Base-by-base conservation (phyloP, 2,113 vertebrate species). In the Hydropotes inermis region DNA sequence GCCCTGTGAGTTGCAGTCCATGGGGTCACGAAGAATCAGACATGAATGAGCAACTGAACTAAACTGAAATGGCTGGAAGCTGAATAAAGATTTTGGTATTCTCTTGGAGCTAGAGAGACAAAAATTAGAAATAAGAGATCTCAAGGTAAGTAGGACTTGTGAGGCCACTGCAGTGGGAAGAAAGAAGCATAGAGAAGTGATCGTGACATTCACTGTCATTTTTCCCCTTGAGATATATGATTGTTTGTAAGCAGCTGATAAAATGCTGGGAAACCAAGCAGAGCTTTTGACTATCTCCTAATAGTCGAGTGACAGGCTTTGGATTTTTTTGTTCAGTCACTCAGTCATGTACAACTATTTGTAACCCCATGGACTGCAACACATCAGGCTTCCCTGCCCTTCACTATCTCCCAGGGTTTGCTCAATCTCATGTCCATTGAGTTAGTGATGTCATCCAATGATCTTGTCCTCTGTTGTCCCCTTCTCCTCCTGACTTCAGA, bases 341-440 rank as follows among this genome's bases (percentile, higher is more conserved):
- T 67, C 33, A n/a, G 16, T 67, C 61, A 19, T n/a, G 16, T 67
- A 1, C 7, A 67, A n/a, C 3, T 19, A 17, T 67, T 67, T 67
- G 16, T 67, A 7, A 67, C 33, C 61, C 33, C 33, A 67, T 10
- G 61, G 16, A 67, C 33, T n/a, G 33, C 7, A n/a, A 19, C 61
- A 67, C 1, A 0, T n/a, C 33, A 1, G 61, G 3, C 16, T 19
- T n/a, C 61, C 16, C 61, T 67, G 33, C 9, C 1, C 33, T n/a
- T 67, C 16, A n/a, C 33, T 16, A n/a, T 33, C 33, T 67, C 33
- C 61, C 61, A 67, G 33, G 8, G 33, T 67, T 67, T 67, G 33
- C 33, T n/a, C 61, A 67, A 1, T 67, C 4, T 67, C 33, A n/a
- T n/a, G n/a, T 67, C 16, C 16, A n/a, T 19, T n/a, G 33, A 67